Conservation (phyloP, 2,888 invertebrate genomes). For the Lycia hirtaria region DNA sequence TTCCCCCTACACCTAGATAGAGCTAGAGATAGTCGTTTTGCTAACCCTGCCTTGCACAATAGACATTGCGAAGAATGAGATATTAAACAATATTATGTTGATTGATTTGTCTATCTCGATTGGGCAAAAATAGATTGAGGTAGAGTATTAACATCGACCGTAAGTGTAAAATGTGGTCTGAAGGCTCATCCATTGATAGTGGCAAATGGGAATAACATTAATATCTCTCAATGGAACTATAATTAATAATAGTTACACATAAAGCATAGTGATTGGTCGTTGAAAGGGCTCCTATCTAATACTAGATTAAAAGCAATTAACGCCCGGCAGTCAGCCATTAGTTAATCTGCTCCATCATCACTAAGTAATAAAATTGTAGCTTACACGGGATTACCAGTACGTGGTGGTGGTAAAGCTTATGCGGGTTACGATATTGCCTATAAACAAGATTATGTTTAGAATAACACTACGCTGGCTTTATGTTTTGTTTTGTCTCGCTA, state of each 20-base stretch:
- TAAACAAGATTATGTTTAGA: conserved; percentile 41
- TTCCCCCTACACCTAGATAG: no score
- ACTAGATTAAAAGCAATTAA: conserved; percentile 64
- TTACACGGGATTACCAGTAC: conserved; percentile 56
- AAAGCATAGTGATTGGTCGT: conserved; percentile 40
- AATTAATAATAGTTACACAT: no score
- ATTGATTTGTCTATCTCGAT: no score
- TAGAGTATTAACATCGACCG: no score
- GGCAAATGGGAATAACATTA: no score
- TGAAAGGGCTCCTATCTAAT: conserved; percentile 42
- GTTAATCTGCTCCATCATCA: conserved; percentile 66
- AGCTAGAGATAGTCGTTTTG: no score
- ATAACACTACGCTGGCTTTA: conserved; percentile 41
- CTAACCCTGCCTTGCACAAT: no score
- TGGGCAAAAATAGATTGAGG: no score
- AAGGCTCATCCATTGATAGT: background rate
- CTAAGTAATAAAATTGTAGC: conserved; percentile 62
- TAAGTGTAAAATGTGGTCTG: no score
- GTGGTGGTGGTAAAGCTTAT: conserved; percentile 51
- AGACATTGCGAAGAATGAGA: no score
- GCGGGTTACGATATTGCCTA: conserved; percentile 57
- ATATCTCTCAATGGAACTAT: background rate
- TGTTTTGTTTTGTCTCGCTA: conserved; percentile 34
- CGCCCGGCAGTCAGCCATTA: conserved; percentile 57
- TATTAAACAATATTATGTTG: no score